A percentile compares a stretch with the other conserved stretches of the same genome.
Conservation (phyloP, 2,113 vertebrate genomes). For the Mola mola region DNA sequence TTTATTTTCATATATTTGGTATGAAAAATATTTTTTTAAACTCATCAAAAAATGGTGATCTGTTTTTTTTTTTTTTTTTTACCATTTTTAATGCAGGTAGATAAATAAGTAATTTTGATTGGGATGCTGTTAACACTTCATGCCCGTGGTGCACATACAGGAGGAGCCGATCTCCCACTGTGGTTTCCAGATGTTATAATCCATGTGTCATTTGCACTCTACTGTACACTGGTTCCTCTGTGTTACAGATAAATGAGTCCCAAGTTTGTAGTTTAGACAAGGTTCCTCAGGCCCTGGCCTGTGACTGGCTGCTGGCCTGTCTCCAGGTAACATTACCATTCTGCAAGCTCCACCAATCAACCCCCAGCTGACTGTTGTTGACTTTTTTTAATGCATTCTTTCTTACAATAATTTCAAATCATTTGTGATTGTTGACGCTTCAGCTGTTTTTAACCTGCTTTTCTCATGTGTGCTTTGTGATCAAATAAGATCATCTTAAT, state of each 20-base stretch:
- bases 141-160: slow-evolving; percentile 1
- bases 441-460: slow-evolving; percentile 36
- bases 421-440: slow-evolving; percentile 42
- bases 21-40: neutral
- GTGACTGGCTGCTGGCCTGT: slow-evolving; percentile 85
- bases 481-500: slow-evolving; percentile 17
- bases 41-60: neutral
- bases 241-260: slow-evolving; percentile 82
- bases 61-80: neutral
- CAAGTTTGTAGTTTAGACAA: slow-evolving; percentile 81
- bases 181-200: slow-evolving; percentile 50
- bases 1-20: too few relatives aligned
- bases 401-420: slow-evolving; percentile 56
- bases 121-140: neutral
- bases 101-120: neutral
- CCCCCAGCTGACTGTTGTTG: slow-evolving; percentile 58
- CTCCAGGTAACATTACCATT: slow-evolving; percentile 80
- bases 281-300: slow-evolving; percentile 74
- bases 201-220: slow-evolving; percentile 56
- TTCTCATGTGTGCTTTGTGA: slow-evolving; percentile 35
- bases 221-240: slow-evolving; percentile 77
- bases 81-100: neutral
- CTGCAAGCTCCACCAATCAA: slow-evolving; percentile 67
- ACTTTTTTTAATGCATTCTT: slow-evolving; percentile 47
- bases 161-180: slow-evolving; percentile 14